phyloP scores from a whole-genome alignment of 2,888 invertebrate species.

The Eilema sororculum region DNA sequence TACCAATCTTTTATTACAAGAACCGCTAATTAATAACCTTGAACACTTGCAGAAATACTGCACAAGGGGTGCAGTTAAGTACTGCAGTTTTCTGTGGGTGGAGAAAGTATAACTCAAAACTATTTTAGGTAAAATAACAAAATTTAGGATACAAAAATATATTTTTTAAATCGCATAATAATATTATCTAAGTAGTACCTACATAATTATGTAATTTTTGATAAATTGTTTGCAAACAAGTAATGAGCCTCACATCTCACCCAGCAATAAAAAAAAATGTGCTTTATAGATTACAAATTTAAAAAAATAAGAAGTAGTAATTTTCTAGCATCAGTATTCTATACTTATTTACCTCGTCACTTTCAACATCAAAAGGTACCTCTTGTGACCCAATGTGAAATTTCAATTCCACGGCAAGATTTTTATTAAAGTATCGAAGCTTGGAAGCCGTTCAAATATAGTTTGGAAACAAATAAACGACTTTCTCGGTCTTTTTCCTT shows the following conservation, averaged over 20 bases:
- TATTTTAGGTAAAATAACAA: too few species aligned
- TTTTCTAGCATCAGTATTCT: slow-evolving; percentile 51
- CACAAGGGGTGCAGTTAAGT: neutral
- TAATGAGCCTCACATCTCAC: slow-evolving; percentile 27
- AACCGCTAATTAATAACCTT: neutral
- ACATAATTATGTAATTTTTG: too few species aligned
- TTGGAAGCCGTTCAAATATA: slow-evolving; percentile 74
- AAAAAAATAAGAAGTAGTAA: slow-evolving; percentile 51
- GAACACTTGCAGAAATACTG: neutral
- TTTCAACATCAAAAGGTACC: slow-evolving; percentile 49
- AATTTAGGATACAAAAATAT: too few species aligned
- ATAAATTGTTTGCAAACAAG: neutral
- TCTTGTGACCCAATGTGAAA: slow-evolving; percentile 73
- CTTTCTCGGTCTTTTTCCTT: slow-evolving; percentile 74
- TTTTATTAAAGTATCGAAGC: slow-evolving; percentile 75
- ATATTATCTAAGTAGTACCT: too few species aligned
- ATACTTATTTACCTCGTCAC: slow-evolving; percentile 35
- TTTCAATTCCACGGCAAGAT: slow-evolving; percentile 76
- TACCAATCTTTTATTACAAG: neutral
- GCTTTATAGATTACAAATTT: slow-evolving; percentile 59
- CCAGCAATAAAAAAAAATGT: slow-evolving; percentile 49
- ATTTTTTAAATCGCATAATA: too few species aligned
- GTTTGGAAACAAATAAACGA: slow-evolving; percentile 85
- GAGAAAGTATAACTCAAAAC: too few species aligned
- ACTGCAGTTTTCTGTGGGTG: too few species aligned